Evolutionary conservation across 2,888 invertebrate genomes (phyloP).

Genomic region (Pachycephus smyrnensis): DNA sequence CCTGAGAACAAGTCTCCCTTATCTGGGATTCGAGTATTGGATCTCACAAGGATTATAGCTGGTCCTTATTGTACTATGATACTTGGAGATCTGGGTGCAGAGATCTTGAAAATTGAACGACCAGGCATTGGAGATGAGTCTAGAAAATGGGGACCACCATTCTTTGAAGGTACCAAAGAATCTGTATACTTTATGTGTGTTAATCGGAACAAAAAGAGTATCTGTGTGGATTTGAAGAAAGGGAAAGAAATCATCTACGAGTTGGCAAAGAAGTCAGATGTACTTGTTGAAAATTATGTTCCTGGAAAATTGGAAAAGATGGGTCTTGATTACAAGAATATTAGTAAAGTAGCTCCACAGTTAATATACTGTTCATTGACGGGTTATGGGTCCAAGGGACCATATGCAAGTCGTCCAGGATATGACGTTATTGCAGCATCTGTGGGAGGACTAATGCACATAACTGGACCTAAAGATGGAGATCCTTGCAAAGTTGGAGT

Average conservation of each 20-base stretch:
- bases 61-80: slow-evolving; percentile 97
- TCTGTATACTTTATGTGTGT: slow-evolving; percentile 87
- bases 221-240: slow-evolving; percentile 87
- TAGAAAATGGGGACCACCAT: slow-evolving; percentile 95
- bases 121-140: slow-evolving; percentile 88
- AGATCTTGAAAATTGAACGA: slow-evolving; percentile 91
- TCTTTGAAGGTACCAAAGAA: slow-evolving; percentile 73
- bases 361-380: slow-evolving; percentile 94
- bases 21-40: slow-evolving; percentile 79
- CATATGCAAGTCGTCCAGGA: slow-evolving; percentile 88
- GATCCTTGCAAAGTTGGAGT: slow-evolving; percentile 93
- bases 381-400: slow-evolving; percentile 91
- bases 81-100: slow-evolving; percentile 92
- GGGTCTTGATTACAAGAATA: slow-evolving; percentile 82
- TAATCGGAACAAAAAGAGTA: slow-evolving; percentile 95
- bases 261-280: slow-evolving; percentile 83
- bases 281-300: slow-evolving; percentile 93
- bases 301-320: slow-evolving; percentile 87
- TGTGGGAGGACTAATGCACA: slow-evolving; percentile 88
- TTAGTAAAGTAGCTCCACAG: slow-evolving; percentile 78
- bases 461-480: slow-evolving; percentile 87
- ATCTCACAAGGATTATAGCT: slow-evolving; percentile 88
- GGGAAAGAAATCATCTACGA: slow-evolving; percentile 78
- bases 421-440: slow-evolving; percentile 97
- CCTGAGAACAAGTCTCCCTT: slow-evolving; percentile 70